Base-by-base conservation (phyloP, 1,140 invertebrate genomes). In the Zaprionus tsacasi region DNA sequence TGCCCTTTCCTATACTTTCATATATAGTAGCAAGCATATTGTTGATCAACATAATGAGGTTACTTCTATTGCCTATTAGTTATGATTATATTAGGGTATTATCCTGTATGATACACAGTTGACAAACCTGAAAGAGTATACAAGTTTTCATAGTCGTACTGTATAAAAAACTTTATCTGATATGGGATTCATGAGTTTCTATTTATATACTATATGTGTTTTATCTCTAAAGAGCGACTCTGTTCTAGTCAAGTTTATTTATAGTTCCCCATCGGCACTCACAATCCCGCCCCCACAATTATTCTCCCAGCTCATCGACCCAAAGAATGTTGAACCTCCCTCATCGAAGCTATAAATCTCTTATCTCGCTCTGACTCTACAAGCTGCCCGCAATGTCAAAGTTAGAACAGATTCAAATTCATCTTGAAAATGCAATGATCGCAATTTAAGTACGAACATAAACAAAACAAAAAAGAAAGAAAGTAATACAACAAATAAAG, bases 401-500 rank as follows among this genome's bases (percentile, higher is more conserved):
- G 17, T 25, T 45, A 61, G 13, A 50, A 50, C 33, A 54, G 27
- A 56, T 43, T 43, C 3, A 15, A 30, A 43, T 43, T 10, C 12
- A 54, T 27, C 6, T 59, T 6, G 3, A 7, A 54, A 68, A 35
- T 43, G 48, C 45, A 67, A 12, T 66, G 35, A 15, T 35, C 57
- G 30, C 45, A 63, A 57, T 63, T 74, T 74, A 17, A 74, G 70
- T 45, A 64, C 38, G 33, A 69, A 74, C 56, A 68, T 61, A 61
- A 69, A 65, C 54, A 64, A 43, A 50, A 52, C 36, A 15, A 54
- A 50, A 57, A 64, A 30, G 12, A 17, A 55, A 11, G 43, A 17
- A 45, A 50, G 33, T 2, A 15, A n/a, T 21, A 66, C 6, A 35
- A 35, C 12, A 12, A 57, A 56, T 15, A 45, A 55, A 21, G 13